Evolutionary conservation across 2,797 vertebrate species (phyloP).

Genomic region (Cyclopterus lumpus): DNA sequence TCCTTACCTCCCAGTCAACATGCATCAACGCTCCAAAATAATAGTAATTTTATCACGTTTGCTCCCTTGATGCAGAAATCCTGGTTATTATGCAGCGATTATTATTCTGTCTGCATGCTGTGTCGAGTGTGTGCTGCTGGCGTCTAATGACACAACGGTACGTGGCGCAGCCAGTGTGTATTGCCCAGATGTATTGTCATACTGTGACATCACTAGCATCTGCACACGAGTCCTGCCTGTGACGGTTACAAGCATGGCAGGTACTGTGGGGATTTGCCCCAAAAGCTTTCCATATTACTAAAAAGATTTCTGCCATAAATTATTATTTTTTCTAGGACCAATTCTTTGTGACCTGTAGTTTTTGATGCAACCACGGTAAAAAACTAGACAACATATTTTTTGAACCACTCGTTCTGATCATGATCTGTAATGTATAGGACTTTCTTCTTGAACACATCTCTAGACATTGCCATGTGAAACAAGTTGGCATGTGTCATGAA

Average conservation of each 20-base stretch:
- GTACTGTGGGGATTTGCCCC: constrained; percentile 3
- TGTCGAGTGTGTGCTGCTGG: constrained; percentile 14
- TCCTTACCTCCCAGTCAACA: constrained; percentile 5
- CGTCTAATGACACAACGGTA: background rate
- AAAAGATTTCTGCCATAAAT: background rate
- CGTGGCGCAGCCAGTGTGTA: background rate
- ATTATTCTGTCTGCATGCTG: constrained; percentile 16
- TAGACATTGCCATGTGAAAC: constrained; percentile 3
- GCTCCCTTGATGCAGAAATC: constrained; percentile 1
- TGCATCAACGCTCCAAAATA: constrained; percentile 3
- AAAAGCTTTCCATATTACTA: background rate
- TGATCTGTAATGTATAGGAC: background rate
- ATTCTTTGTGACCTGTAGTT: background rate
- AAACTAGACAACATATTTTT: background rate
- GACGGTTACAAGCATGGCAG: background rate
- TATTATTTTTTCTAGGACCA: background rate
- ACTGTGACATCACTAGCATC: constrained; percentile 30
- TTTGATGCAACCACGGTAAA: background rate
- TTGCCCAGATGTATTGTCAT: constrained; percentile 10
- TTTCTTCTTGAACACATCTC: background rate
- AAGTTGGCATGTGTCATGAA: constrained; percentile 15
- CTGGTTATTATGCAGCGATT: background rate
- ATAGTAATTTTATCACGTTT: constrained; percentile 8
- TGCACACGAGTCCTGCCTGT: constrained; percentile 9
- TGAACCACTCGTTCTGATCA: background rate